Evolutionary conservation across 2,888 invertebrate genomes (phyloP).

Genomic region (Trissonchulus latispiculum): DNA sequence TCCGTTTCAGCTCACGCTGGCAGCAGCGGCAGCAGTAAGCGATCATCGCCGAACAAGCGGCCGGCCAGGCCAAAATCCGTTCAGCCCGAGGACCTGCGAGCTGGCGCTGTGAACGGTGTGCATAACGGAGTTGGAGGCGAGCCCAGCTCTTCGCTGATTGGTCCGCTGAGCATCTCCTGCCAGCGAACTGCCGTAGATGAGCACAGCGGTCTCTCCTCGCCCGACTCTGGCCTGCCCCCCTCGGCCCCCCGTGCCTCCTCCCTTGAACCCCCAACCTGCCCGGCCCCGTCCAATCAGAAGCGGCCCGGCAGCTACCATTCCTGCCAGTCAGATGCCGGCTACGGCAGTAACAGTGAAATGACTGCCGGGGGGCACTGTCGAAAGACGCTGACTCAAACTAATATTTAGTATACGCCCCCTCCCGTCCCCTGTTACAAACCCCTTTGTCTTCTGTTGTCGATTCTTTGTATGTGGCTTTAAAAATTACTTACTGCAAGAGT

Average conservation of each 20-base stretch:
- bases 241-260: neutral
- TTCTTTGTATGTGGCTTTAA: too few relatives aligned
- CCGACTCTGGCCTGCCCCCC: constrained; percentile 14
- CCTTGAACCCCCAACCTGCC: neutral
- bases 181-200: neutral
- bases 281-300: neutral
- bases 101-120: neutral
- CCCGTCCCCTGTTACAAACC: too few relatives aligned
- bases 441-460: too few relatives aligned
- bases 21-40: neutral
- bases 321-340: constrained; percentile 25
- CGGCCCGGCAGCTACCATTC: constrained; percentile 23
- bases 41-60: too few relatives aligned
- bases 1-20: neutral
- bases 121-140: too few relatives aligned
- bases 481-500: too few relatives aligned
- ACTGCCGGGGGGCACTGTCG: too few relatives aligned
- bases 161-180: too few relatives aligned
- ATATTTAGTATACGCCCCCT: too few relatives aligned
- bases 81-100: neutral
- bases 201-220: constrained; percentile 4
- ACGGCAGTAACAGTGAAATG: constrained; percentile 22
- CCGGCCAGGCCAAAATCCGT: neutral
- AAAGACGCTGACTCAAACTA: too few relatives aligned
- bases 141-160: too few relatives aligned